Conservation (phyloP, 2,888 invertebrate species). For the Caenorhabditis sp. region DNA sequence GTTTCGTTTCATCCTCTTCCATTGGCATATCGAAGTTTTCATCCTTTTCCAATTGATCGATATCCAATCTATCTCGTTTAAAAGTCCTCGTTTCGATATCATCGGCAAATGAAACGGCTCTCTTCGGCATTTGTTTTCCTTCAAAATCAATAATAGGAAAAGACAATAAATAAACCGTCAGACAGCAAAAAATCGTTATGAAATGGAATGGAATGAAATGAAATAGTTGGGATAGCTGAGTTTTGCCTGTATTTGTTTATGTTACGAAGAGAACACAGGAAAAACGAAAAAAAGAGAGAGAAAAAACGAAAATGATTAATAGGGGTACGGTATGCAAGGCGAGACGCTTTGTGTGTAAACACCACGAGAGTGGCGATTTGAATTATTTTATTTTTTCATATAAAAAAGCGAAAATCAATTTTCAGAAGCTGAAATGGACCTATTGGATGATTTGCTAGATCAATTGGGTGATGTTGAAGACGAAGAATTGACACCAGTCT, state of each 20-base stretch:
- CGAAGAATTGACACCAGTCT: conserved; percentile 21
- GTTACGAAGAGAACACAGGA: neutral
- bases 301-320: neutral
- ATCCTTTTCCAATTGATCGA: conserved; percentile 12
- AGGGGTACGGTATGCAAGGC: neutral
- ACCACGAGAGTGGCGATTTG: neutral
- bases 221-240: neutral
- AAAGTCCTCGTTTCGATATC: conserved; percentile 47
- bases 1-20: conserved; percentile 32
- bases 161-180: conserved; percentile 8
- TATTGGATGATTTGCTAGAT: conserved; percentile 25
- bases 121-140: conserved; percentile 39
- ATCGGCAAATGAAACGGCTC: conserved; percentile 55
- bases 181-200: conserved; percentile 10
- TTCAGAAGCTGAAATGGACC: conserved; percentile 22
- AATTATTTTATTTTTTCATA: neutral
- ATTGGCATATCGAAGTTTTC: conserved; percentile 32
- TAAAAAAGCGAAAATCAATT: neutral
- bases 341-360: neutral
- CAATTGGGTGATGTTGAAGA: conserved; percentile 36
- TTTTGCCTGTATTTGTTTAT: conserved; percentile 1
- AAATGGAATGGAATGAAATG: neutral
- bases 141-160: neutral
- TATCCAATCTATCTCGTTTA: conserved; percentile 31
- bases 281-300: neutral